Percentiles rank a stretch among this genome's conserved stretches.
Evolutionary conservation across 2,113 vertebrate species (phyloP).

Genomic region (Charadrius vociferus): DNA sequence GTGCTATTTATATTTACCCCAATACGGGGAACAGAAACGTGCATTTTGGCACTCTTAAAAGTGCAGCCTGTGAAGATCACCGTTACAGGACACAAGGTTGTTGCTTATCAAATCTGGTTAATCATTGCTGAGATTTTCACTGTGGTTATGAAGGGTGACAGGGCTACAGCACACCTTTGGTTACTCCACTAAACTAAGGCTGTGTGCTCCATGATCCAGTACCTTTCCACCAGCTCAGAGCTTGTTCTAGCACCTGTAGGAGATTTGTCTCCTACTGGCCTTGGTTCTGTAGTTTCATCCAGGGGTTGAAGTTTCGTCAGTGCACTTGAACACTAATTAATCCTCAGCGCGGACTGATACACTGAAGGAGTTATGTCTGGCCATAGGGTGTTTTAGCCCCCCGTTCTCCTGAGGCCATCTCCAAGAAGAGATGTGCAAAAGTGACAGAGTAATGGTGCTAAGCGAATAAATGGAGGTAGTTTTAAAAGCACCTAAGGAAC

Average conservation of each 20-base stretch:
- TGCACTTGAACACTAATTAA: background rate
- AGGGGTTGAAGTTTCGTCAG: background rate
- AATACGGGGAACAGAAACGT: background rate
- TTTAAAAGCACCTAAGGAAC: background rate
- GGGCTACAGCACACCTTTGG: background rate
- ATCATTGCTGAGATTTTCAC: background rate
- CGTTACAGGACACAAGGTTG: background rate
- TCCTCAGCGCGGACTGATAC: fast-evolving
- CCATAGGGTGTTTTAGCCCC: background rate
- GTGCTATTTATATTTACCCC: background rate
- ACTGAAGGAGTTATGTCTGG: background rate
- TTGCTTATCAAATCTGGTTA: background rate
- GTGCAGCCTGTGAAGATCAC: background rate
- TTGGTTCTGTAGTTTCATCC: background rate
- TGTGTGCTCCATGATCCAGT: background rate
- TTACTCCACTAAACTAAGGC: background rate
- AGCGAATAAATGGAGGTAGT: fast-evolving
- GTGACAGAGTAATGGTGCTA: background rate
- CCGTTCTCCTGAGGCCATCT: background rate
- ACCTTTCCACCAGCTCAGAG: background rate
- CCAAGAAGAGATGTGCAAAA: background rate
- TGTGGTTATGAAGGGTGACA: background rate
- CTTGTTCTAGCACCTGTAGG: background rate
- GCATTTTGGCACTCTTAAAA: background rate
- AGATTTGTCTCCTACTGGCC: background rate